phyloP scores from a whole-genome alignment of 2,888 invertebrate species.

The Liodrosophila aerea region DNA sequence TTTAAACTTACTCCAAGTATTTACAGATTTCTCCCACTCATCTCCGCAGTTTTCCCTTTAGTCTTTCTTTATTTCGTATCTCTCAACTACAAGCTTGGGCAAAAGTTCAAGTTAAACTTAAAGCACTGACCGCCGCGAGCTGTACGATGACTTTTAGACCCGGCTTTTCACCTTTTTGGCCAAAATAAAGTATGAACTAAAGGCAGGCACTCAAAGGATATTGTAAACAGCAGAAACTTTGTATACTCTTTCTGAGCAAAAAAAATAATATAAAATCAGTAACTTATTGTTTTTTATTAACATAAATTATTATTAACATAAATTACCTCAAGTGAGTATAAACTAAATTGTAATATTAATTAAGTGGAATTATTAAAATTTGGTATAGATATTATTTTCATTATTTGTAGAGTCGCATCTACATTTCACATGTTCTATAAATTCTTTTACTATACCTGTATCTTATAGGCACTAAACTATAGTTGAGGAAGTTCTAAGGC shows the following conservation, averaged over 20 bases:
- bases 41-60: background rate
- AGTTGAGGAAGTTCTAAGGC: no score
- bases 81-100: conserved; percentile 39
- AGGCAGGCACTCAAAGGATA: background rate
- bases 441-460: no score
- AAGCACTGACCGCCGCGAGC: conserved; percentile 48
- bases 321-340: no score
- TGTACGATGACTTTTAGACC: conserved; percentile 37
- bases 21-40: conserved; percentile 5
- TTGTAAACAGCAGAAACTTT: no score
- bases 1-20: conserved; percentile 29
- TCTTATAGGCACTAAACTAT: no score
- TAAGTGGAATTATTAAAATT: background rate
- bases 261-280: no score
- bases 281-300: no score
- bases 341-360: no score
- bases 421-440: no score
- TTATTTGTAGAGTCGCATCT: no score
- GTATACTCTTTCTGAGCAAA: conserved; percentile 2
- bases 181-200: conserved; percentile 2
- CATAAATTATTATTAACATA: no score
- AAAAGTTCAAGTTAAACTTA: conserved; percentile 53
- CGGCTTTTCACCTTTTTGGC: conserved; percentile 51
- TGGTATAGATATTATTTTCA: background rate
- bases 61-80: conserved; percentile 2